A percentile compares a stretch with the other conserved stretches of the same genome.
Evolutionary conservation across 1,140 invertebrate species (phyloP).

Genomic region (Nautilus pompilius): DNA sequence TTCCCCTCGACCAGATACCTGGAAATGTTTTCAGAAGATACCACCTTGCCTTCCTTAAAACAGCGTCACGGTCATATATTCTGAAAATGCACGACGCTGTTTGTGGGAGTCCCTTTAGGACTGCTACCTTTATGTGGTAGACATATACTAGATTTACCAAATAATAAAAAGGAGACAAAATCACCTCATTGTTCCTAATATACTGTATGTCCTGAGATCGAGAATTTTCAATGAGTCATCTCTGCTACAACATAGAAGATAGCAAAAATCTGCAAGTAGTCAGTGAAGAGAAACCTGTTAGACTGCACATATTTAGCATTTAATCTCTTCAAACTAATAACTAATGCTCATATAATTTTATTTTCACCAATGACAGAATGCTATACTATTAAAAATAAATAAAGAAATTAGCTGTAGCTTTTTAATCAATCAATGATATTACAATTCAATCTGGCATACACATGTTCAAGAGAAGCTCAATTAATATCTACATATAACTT

Average conservation of each 20-base stretch:
- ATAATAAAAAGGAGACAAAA: conserved; percentile 29
- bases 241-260: conserved; percentile 83
- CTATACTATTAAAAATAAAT: neutral
- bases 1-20: no score
- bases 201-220: conserved; percentile 90
- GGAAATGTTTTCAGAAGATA: neutral
- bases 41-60: neutral
- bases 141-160: neutral
- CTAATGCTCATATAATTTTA: neutral
- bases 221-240: conserved; percentile 93
- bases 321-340: neutral
- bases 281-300: conserved; percentile 3
- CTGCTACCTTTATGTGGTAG: neutral
- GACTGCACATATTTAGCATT: neutral
- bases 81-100: neutral
- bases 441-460: neutral
- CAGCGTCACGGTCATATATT: neutral
- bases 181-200: conserved; percentile 85
- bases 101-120: neutral
- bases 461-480: no score
- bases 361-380: neutral
- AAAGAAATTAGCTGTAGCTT: neutral
- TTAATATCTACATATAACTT: no score
- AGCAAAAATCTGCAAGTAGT: conserved; percentile 75
- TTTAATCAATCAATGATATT: neutral